Base-by-base conservation (phyloP, 2,888 invertebrate species). In the Lordiphosa andalusiaca region DNA sequence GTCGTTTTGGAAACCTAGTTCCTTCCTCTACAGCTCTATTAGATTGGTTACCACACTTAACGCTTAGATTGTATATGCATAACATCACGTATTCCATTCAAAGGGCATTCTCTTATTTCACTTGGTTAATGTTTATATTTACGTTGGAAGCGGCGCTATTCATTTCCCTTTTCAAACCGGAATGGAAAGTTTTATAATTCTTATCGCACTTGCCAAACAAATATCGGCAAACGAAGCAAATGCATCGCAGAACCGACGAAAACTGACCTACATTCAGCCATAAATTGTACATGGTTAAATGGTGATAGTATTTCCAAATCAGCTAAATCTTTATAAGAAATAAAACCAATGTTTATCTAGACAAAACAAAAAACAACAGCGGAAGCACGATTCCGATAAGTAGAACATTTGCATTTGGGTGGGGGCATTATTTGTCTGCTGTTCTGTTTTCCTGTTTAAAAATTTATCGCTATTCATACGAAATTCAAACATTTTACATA, bases 211-310 rank as follows among this genome's bases (percentile, higher is more conserved):
- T 21, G 10, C 25, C 36, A 53, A 30, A 37, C 35, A 49, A 36
- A 1, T 37, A 2, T 5, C 10, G 33, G 7, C 7, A 23, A 10
- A 42, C 33, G 9, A 37, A 6, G 44, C 19, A 42, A 44, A 9
- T 37, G 48, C 55, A 53, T 48, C 36, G 25, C 0, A 35, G 7
- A 48, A 44, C 30, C 59, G 16, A 40, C 58, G 39, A 58, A 59
- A 69, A 69, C 75, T 76, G 75, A 76, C 75, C 75, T 76, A 69
- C 81, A 64, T 53, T 50, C 60, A 65, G 16, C 21, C 21, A 48
- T 41, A 56, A 56, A 54, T 37, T 53, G 33, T 52, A 42, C 38
- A 46, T 19, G 48, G 12, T 21, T 21, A 33, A 56, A 35, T 42
- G 63, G 52, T 12, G 49, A 54, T 53, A 59, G 55, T 41, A 46